phyloP scores from a whole-genome alignment of 2,888 invertebrate species.

The Lasioglossum malachurum region DNA sequence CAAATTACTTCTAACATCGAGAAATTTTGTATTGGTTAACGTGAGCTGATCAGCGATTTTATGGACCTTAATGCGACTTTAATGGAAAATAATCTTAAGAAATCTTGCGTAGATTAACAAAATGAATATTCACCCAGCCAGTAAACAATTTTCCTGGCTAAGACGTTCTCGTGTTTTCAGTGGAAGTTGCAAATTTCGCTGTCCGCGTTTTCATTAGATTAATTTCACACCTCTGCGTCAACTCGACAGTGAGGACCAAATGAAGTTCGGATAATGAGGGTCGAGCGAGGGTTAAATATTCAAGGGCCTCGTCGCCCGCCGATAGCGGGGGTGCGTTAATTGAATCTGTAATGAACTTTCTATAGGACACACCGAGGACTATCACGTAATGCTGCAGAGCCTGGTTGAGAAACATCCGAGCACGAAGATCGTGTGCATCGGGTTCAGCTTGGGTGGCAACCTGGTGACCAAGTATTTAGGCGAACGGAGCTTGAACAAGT shows the following conservation, averaged over 20 bases:
- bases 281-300: neutral
- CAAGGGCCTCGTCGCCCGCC: neutral
- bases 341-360: slow-evolving; percentile 32
- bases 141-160: neutral
- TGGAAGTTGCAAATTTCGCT: neutral
- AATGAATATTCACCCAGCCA: neutral
- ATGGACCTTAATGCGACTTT: too few species aligned
- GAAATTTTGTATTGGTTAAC: too few species aligned
- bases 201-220: neutral
- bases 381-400: slow-evolving; percentile 92
- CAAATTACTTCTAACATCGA: too few species aligned
- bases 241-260: neutral
- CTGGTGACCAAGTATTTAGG: slow-evolving; percentile 97
- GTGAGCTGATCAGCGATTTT: too few species aligned
- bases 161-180: neutral
- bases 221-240: neutral
- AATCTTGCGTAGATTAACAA: too few species aligned
- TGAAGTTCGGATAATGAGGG: neutral
- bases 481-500: slow-evolving; percentile 88
- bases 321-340: slow-evolving; percentile 18
- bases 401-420: slow-evolving; percentile 90
- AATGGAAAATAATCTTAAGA: too few species aligned
- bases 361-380: slow-evolving; percentile 95
- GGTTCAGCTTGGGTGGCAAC: slow-evolving; percentile 98
- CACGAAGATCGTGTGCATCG: slow-evolving; percentile 93